Conservation (phyloP, 2,113 vertebrate species). For the Stigmatopora argus region DNA sequence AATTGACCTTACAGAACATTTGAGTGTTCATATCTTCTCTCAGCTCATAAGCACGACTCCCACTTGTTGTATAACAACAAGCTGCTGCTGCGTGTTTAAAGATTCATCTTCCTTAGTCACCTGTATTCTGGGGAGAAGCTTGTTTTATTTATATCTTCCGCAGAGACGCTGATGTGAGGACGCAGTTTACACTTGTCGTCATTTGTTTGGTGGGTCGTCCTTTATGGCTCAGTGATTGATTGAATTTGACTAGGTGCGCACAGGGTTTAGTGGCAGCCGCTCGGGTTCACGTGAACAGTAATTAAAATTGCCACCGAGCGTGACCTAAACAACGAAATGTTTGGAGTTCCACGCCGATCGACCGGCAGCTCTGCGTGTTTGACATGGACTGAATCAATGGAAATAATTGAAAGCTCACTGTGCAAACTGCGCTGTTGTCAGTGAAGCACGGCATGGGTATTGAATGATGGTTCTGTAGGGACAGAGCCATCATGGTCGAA, state of each 20-base stretch:
- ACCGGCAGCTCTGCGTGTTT: slow-evolving; percentile 2
- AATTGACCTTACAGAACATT: no score
- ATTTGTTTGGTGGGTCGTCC: slow-evolving; percentile 2
- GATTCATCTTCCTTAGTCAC: slow-evolving; percentile 30
- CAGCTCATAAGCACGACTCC: slow-evolving; percentile 22
- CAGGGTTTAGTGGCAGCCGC: slow-evolving; percentile 8
- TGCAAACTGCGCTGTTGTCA: slow-evolving; percentile 15
- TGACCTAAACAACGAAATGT: not conserved
- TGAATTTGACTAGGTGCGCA: not conserved
- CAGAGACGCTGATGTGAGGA: slow-evolving; percentile 5
- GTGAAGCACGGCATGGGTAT: slow-evolving; percentile 23
- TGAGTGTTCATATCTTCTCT: not conserved
- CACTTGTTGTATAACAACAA: slow-evolving; percentile 31
- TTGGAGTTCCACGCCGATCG: not conserved
- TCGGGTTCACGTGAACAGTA: not conserved
- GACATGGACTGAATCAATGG: slow-evolving; percentile 22
- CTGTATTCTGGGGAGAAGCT: slow-evolving; percentile 25
- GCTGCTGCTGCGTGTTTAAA: slow-evolving; percentile 15
- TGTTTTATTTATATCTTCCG: slow-evolving; percentile 17
- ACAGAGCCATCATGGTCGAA: slow-evolving; percentile 15
- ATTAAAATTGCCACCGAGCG: slow-evolving; percentile 7
- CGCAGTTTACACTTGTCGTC: not conserved
- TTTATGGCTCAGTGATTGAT: slow-evolving; percentile 15
- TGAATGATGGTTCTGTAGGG: slow-evolving; percentile 26
- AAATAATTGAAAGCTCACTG: slow-evolving; percentile 30